These are phyloP conservation scores for Allophyes oxyacanthae DNA, from an alignment of 2,888 invertebrate genomes.

Conservation along the genomic window DNA sequence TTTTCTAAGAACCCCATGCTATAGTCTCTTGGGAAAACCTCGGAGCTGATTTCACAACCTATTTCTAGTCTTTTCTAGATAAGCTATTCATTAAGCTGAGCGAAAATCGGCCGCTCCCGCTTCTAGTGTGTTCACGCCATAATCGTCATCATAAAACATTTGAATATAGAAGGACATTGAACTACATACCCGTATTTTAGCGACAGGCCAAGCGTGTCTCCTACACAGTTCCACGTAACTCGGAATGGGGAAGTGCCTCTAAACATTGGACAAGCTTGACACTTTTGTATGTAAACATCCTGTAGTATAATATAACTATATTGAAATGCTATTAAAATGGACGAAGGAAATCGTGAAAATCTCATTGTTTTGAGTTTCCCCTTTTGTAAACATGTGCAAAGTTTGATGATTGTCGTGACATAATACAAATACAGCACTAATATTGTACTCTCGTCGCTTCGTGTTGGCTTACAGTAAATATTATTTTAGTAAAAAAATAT, in stretches of 20 bases:
- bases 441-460: too few relatives aligned
- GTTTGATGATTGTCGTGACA: not conserved
- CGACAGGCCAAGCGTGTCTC: constrained; percentile 70
- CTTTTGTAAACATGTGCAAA: not conserved
- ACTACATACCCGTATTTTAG: constrained; percentile 51
- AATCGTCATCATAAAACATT: constrained; percentile 7
- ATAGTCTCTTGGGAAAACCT: too few relatives aligned
- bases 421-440: too few relatives aligned
- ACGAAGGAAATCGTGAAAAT: not conserved
- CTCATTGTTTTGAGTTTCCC: not conserved
- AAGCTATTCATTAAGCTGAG: too few relatives aligned
- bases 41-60: too few relatives aligned
- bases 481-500: too few relatives aligned
- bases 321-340: not conserved
- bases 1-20: too few relatives aligned
- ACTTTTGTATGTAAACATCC: not conserved
- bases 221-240: constrained; percentile 60
- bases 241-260: constrained; percentile 48
- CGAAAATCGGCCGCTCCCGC: too few relatives aligned
- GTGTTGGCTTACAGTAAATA: too few relatives aligned
- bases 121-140: too few relatives aligned
- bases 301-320: not conserved
- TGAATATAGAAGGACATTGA: constrained; percentile 65
- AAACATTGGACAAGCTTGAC: constrained; percentile 1
- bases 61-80: too few relatives aligned